phyloP scores from a whole-genome alignment of 2,888 invertebrate genomes.

The Xestobium rufovillosum region DNA sequence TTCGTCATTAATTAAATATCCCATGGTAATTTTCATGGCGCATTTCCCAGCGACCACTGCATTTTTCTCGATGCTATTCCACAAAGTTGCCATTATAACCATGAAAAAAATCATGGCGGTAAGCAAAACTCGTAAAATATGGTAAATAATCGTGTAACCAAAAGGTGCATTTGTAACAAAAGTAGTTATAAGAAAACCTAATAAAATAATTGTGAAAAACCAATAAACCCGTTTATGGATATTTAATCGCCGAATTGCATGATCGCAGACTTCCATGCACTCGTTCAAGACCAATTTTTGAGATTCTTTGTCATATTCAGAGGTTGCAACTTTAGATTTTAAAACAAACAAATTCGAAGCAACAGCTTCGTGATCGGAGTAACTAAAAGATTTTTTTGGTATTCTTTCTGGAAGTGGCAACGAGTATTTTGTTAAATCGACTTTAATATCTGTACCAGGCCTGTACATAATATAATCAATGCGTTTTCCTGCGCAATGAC shows the following conservation, averaged over 20 bases:
- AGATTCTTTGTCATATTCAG: constrained; percentile 16
- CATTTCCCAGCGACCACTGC: constrained; percentile 67
- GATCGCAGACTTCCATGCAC: constrained; percentile 53
- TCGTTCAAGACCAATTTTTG: constrained; percentile 45
- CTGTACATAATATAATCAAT: constrained; percentile 87
- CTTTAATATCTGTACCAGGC: constrained; percentile 35
- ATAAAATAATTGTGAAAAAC: constrained; percentile 45
- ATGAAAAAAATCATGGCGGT: constrained; percentile 61
- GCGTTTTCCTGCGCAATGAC: constrained; percentile 68
- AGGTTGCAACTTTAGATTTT: constrained; percentile 31
- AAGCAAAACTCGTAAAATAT: constrained; percentile 54
- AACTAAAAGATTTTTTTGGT: constrained; percentile 65
- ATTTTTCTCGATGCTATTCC: constrained; percentile 76
- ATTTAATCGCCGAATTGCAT: constrained; percentile 47
- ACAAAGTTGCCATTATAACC: constrained; percentile 70
- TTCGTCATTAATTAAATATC: too few species aligned
- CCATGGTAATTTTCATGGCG: constrained; percentile 62
- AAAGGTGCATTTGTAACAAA: constrained; percentile 44
- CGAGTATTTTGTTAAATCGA: constrained; percentile 50
- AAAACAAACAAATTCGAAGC: constrained; percentile 44
- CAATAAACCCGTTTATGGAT: constrained; percentile 50
- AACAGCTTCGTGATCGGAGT: constrained; percentile 88
- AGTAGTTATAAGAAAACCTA: constrained; percentile 48
- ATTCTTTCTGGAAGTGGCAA: constrained; percentile 69
- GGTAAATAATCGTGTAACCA: constrained; percentile 45